Base-by-base conservation (phyloP, 2,113 vertebrate species). In the Hoplias malabaricus region DNA sequence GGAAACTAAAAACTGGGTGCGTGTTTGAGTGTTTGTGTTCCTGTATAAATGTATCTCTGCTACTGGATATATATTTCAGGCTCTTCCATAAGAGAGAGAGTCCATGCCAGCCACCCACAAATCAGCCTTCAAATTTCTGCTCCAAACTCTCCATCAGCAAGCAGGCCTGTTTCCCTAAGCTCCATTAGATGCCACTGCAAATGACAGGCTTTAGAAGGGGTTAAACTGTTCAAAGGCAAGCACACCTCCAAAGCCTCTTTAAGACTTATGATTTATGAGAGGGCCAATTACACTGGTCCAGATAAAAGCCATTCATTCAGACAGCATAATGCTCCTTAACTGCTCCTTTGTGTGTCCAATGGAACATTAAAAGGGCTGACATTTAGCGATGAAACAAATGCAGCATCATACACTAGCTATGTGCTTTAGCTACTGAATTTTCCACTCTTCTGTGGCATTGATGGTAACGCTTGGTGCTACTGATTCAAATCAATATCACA, bases 231-330 rank as follows among this genome's bases (percentile, higher is more conserved):
- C 76, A 82, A 69, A 78, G 72, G 36, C 38, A 8, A 25, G 53
- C 46, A 29, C 66, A 59, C 56, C 38, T 69, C 65, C 66, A 48
- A 69, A 75, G 81, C 77, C 76, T 79, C 81, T 82, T 75, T 57
- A 75, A 75, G 76, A 78, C 76, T 78, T 74, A 71, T 82, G 81
- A 82, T 82, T 82, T 79, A 82, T 75, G 81, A 79, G 72, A 42
- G 72, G 62, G 76, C 73, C 73, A 82, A 82, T 79, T 79, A 74
- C 71, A 63, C 59, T 71, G 71, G 73, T 67, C 61, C 67, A 63
- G 80, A 82, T 82, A 82, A 82, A 82, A 75, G 81, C 76, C 72
- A 59, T 70, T 82, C 77, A 82, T 82, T 79, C 76, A 79, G 77
- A 82, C 65, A 79, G 65, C 81, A 82, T 82, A 79, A 75, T 79